Percentiles rank a stretch among this genome's conserved stretches.
phyloP scores from a whole-genome alignment of 1,140 invertebrate species.

The Phthorimaea operculella region DNA sequence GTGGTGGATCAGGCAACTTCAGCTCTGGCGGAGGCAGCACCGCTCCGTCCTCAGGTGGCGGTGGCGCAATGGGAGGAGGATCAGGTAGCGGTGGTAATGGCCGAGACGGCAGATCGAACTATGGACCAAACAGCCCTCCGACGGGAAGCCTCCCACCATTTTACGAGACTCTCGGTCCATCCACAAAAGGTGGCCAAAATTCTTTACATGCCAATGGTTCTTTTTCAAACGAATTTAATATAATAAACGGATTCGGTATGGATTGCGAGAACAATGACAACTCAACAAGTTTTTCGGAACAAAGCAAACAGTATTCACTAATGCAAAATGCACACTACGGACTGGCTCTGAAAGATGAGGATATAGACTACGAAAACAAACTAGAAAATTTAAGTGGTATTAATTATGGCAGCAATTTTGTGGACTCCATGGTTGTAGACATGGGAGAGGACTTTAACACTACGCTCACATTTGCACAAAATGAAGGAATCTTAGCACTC shows the following conservation, averaged over 20 bases:
- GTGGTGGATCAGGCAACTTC: conserved; percentile 66
- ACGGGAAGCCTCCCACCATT: conserved; percentile 85
- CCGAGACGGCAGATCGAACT: conserved; percentile 80
- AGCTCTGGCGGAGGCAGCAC: conserved; percentile 66
- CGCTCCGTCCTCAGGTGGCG: conserved; percentile 69
- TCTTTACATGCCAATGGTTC: conserved; percentile 68
- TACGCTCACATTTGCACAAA: conserved; percentile 80
- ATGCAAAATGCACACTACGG: conserved; percentile 86
- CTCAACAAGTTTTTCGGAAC: conserved; percentile 62
- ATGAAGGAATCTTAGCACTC: conserved; percentile 72
- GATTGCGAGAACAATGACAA: conserved; percentile 77
- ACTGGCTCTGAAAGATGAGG: conserved; percentile 80
- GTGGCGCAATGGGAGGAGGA: conserved; percentile 70
- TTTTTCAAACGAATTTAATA: conserved; percentile 68
- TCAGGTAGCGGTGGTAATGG: conserved; percentile 76
- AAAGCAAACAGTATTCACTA: conserved; percentile 80
- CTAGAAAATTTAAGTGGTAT: conserved; percentile 73
- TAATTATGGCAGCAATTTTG: conserved; percentile 76
- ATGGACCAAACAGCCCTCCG: conserved; percentile 84
- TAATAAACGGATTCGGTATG: conserved; percentile 75
- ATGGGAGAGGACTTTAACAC: conserved; percentile 82
- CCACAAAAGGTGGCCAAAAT: conserved; percentile 77
- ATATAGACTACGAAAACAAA: conserved; percentile 79
- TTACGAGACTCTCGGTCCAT: conserved; percentile 77
- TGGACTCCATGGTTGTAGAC: conserved; percentile 84